Base-by-base conservation (phyloP, 2,888 invertebrate genomes). In the Alloplasta piceator region DNA sequence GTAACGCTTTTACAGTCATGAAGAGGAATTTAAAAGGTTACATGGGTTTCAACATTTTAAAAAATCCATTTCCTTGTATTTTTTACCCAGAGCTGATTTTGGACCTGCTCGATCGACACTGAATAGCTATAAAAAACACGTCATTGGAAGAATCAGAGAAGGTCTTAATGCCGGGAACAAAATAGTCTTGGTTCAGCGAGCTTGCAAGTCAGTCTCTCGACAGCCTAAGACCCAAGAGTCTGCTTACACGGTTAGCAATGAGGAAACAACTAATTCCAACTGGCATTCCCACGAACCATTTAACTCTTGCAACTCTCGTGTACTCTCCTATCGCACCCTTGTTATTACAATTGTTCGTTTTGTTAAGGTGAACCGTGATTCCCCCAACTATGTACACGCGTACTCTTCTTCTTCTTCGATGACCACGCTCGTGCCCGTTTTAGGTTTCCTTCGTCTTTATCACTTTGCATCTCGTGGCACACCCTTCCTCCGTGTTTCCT, bases 241-340 rank as follows among this genome's bases (percentile, higher is more conserved):
- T 72, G 82, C 73, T 82, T 82, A 78, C 75, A 77, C 85, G 64
- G 80, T 82, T 76, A 73, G 79, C 58, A 80, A 83, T 83, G 67
- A 80, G 85, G 88, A 89, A 91, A 89, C 89, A 91, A 91, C 90
- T 90, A 91, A 91, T 91, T 90, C 86, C 84, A 91, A 91, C 90
- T 90, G 87, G 83, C 86, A 86, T 91, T 78, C 90, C 26, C 88
- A 89, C 88, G 89, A 86, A 76, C 90, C 91, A 91, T 91, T 91
- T 90, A 91, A 91, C 91, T 91, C 90, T 61, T 85, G 81, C 82
- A 90, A 91, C 90, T 91, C 86, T 46, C 78, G 66, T 75, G 12
- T n/a, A 26, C 61, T 78, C 87, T 88, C 87, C 89, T 89, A 90
- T 90, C 90, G 76, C 78, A 88, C 87, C 88, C 87, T 86, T 88